Evolutionary conservation across 2,113 vertebrate species (phyloP).

Genomic region (Dicerorhinus sumatrensis): DNA sequence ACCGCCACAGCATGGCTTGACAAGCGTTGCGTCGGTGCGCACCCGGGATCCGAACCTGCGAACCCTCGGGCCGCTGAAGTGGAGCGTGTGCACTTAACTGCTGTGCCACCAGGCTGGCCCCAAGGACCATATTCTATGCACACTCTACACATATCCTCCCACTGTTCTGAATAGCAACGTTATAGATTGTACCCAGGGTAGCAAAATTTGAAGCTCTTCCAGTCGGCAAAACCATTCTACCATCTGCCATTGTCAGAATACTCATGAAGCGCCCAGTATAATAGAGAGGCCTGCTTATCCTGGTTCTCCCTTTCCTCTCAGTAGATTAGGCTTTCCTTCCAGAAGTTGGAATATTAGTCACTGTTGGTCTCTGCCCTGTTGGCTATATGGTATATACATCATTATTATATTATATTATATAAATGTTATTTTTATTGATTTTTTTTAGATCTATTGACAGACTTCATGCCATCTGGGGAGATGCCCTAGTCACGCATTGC

Average conservation of each 20-base stretch:
- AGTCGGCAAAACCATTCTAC: background rate
- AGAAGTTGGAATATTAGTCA: background rate
- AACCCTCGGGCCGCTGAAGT: too few species aligned
- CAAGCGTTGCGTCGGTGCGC: too few species aligned
- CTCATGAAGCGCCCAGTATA: too few species aligned
- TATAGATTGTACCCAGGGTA: background rate
- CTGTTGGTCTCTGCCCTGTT: background rate
- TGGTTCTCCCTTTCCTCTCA: background rate
- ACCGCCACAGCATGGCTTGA: too few species aligned
- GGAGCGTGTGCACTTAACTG: too few species aligned
- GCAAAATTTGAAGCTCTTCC: background rate
- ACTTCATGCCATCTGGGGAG: background rate
- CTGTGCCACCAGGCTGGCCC: too few species aligned
- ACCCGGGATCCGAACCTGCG: too few species aligned
- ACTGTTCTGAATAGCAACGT: background rate
- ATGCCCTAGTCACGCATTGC: background rate
- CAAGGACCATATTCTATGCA: background rate
- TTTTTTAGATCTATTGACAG: background rate
- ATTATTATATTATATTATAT: background rate
- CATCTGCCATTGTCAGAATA: background rate
- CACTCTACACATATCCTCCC: background rate
- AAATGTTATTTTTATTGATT: background rate
- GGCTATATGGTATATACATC: background rate
- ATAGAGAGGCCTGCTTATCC: background rate
- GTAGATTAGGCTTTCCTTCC: background rate